Base-by-base conservation (phyloP, 2,888 invertebrate species). In the Chymomyza caudatula region DNA sequence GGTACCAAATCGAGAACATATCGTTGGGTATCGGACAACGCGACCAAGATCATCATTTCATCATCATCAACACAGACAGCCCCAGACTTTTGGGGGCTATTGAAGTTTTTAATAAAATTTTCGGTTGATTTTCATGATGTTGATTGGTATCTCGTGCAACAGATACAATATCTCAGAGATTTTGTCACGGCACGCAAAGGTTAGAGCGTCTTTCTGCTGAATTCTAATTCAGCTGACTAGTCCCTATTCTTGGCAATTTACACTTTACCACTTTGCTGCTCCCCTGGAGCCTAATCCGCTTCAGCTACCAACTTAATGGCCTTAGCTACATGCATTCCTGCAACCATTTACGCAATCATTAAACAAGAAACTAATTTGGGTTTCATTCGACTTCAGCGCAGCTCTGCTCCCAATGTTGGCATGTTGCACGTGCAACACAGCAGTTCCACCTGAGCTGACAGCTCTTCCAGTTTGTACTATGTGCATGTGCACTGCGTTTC, bases 281-380 rank as follows among this genome's bases (percentile, higher is more conserved):
- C 5, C 29, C 29, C 11, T 11, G 11, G 23, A 25, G 5, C 15
- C 3, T 25, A 17, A 17, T 47, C 25, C 52, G 25, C 52, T 44
- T 6, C 15, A 37, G 54, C 69, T 66, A 60, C 65, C 73, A 77
- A 71, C 51, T 78, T 77, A 77, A 75, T 77, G 78, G 84, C 67
- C 68, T 75, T 77, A 67, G 68, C 73, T 78, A 84, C 78, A 76
- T 65, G 72, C 79, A 82, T 82, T 85, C 80, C 78, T 70, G 71
- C 85, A 75, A 85, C 83, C 82, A 79, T 82, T 82, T 82, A 85
- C 85, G 82, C 83, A 82, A 82, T 82, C 82, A 82, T 82, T 82
- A 82, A 82, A 75, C 83, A 80, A 64, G 85, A 82, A 19, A 73
- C 72, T 82, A 82, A 82, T 82, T 82, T 82, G 75, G 80, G 69